phyloP scores from a whole-genome alignment of 2,888 invertebrate genomes.

The Ramazzottius varieornatus region DNA sequence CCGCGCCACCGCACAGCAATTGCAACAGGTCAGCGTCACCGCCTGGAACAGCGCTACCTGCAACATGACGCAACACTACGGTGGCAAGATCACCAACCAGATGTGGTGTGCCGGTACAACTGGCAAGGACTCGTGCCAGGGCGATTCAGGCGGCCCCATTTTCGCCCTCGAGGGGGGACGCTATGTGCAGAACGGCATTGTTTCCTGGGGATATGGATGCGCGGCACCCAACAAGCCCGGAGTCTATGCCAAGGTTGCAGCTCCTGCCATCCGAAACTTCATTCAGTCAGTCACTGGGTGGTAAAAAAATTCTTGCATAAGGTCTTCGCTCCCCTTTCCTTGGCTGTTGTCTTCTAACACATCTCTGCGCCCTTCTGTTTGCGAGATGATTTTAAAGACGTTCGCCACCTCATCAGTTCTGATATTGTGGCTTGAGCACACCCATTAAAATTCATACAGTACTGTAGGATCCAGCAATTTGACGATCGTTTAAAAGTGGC shows the following conservation, averaged over 20 bases:
- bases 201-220: background rate
- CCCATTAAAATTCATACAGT: no score
- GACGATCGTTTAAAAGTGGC: no score
- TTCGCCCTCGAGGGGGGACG: background rate
- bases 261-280: no score
- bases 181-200: background rate
- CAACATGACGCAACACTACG: background rate
- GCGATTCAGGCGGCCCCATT: background rate
- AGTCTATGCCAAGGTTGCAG: background rate
- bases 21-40: background rate
- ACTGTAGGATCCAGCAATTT: no score
- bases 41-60: background rate
- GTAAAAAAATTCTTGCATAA: no score
- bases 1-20: background rate
- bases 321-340: no score
- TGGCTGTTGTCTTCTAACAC: no score
- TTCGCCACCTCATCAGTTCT: no score
- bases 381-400: no score
- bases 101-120: background rate
- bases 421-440: no score
- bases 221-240: background rate
- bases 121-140: background rate
- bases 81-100: background rate
- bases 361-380: no score
- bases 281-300: no score